Evolutionary conservation across 2,113 vertebrate genomes (phyloP), one percentile per base, ranked within the genome.

Genomic region (Lagopus leucura): DNA sequence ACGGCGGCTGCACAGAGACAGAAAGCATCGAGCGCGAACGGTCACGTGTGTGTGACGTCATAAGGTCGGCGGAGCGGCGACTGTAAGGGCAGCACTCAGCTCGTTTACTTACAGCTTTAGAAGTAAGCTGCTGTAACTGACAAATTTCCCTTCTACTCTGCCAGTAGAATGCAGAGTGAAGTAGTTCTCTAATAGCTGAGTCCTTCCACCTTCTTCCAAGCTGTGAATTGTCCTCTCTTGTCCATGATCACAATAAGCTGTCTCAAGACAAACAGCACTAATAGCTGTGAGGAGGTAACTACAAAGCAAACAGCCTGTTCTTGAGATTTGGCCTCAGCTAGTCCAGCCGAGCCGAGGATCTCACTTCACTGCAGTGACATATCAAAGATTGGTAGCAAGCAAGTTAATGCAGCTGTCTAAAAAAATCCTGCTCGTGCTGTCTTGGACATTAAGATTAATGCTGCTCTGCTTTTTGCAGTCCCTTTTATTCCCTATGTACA

Each of bases 1-100:
- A 96, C 94, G 94, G 94, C 45, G 20, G 11, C 60, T 0, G 19
- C 32, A 42, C 10, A 76, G 69, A 89, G 72, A 73, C 96, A 0
- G 17, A 82, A 78, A 32, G 2, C 17, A 1, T 0, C 5, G 25
- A 19, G 7, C 0, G 14, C 36, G 27, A 14, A 10, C 5, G 58
- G 22, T 10, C 16, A 22, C 13, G 22, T 5, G 14, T 2, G 6
- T 10, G 21, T 38, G 22, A 38, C 5, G 34, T 34, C 58, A 25
- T 10, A 61, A 36, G 8, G n/a, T 3, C n/a, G 20, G 57, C n/a
- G 8, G 28, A 16, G 11, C 27, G 25, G 52, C 5, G 54, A 67
- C 34, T 17, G 2, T 3, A 48, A 50, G 36, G 18, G 66, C 52
- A 65, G 54, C 63, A 50, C 28, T 75, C 28, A 67, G 36, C 38